Evolutionary conservation across 2,797 vertebrate genomes (phyloP), one percentile per base, ranked within the genome.

Genomic region (Petrocephalus schoutedeni): DNA sequence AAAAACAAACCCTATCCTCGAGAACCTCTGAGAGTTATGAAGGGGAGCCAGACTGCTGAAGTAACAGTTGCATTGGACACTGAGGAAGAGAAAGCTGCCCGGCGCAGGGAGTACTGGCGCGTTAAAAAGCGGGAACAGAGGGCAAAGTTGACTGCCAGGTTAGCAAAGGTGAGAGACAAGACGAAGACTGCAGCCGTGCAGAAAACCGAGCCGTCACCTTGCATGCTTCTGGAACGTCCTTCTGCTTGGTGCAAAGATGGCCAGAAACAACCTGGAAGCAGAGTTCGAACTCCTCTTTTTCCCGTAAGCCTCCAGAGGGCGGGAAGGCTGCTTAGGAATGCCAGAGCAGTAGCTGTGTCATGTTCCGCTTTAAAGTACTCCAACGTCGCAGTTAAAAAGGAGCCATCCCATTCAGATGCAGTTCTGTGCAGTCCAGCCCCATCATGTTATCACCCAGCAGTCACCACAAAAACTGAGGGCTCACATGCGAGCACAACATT

Each of bases 41-140:
- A 14, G 56, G 3, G 36, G 19, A 51, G 19, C 28, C 86, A 87
- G 36, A 4, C 91, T 87, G 51, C 89, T 90, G 87, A 87, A 88
- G 58, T 90, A 90, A 90, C 36, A 36, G 80, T 67, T 41, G 54
- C 45, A 9, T 14, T 57, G 2, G 91, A 92, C 90, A 92, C 92
- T 0, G 96, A 95, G 86, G 96, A 96, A 86, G 94, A 95, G 89
- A 93, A 88, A 41, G 93, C 93, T 0, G 94, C 95, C 32, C 94
- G 89, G 80, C 95, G 94, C 32, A 92, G 96, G 67, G 95, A 96
- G 89, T 93, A 93, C 1, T 96, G 96, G 96, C 92, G 95, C 54
- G 91, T 96, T 58, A 96, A 96, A 90, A 96, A 96, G 89, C 90
- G 95, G 64, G 94, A 96, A 88, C 96, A 96, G 90, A 92, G 95